Evolutionary conservation across 2,797 vertebrate species (phyloP), one percentile per base, ranked within the genome.

Genomic region (Lates japonicus): DNA sequence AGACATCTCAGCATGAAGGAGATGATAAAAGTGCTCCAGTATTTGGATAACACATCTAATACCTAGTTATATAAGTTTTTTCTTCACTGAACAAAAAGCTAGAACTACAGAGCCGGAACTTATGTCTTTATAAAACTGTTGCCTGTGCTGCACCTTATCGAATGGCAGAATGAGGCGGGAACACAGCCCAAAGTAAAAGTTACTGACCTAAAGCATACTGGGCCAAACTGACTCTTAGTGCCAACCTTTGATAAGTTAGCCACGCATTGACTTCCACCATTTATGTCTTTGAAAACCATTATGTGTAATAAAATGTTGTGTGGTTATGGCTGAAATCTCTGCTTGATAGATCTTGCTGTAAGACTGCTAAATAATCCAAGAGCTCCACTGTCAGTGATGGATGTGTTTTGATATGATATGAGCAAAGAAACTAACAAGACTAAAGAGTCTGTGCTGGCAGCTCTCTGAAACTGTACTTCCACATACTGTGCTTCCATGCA

Each of bases 31-130:
- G 75, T 51, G 52, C 37, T 59, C 73, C 59, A 62, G 74, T 71
- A 14, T 85, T 87, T 82, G 76, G 70, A 80, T 49, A 83, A 85
- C 70, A 48, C 51, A 64, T 76, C 64, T 66, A 81, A 39, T 57
- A 65, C 17, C 39, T 41, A 76, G 44, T 64, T 63, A 71, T n/a
- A 4, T 7, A 6, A 7, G 16, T 25, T 7, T 55, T n/a, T 55
- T 52, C 5, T 55, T 54, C 42, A 19, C 37, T 55, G 44, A 73
- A 76, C 44, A 78, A 54, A 76, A 74, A 76, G 51, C 46, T 33
- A n/a, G 7, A 80, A 58, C 62, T 42, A 59, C 39, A 52, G 65
- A 61, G 51, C 10, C 12, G 29, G 2, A 75, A 69, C 33, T 16
- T 22, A 51, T 3, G 19, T 76, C 29, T 69, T 68, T 20, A 70